phyloP scores from a whole-genome alignment of 1,140 invertebrate genomes.

The Brachionus koreanus region DNA sequence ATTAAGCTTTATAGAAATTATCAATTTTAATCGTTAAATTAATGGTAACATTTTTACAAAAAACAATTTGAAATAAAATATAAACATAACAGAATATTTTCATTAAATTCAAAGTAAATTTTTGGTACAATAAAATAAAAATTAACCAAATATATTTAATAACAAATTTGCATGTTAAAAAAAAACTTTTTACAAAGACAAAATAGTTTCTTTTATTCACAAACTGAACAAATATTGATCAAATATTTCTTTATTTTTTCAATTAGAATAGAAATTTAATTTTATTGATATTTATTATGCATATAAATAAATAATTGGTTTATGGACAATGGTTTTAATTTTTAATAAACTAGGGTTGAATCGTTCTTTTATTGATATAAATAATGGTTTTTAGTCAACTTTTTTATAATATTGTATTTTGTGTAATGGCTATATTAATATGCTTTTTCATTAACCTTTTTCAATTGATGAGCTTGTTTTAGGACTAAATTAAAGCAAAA shows the following conservation, averaged over 20 bases:
- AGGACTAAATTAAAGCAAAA: background rate
- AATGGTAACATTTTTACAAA: too few relatives aligned
- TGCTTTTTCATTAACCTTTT: too few relatives aligned
- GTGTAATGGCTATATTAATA: too few relatives aligned
- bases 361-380: background rate
- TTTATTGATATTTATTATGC: background rate
- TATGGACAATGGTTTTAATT: background rate
- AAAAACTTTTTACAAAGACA: background rate
- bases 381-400: too few relatives aligned
- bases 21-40: too few relatives aligned
- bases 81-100: too few relatives aligned
- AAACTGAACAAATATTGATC: background rate
- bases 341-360: background rate
- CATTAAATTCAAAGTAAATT: too few relatives aligned
- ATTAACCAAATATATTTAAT: background rate
- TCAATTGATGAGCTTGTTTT: too few relatives aligned
- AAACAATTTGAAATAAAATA: too few relatives aligned
- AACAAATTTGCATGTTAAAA: background rate
- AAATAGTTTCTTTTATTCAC: background rate
- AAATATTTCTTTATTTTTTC: background rate
- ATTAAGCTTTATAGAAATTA: background rate
- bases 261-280: background rate
- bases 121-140: too few relatives aligned
- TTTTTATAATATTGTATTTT: too few relatives aligned
- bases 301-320: background rate